phyloP scores from a whole-genome alignment of 2,888 invertebrate species.

The Agrochola litura region DNA sequence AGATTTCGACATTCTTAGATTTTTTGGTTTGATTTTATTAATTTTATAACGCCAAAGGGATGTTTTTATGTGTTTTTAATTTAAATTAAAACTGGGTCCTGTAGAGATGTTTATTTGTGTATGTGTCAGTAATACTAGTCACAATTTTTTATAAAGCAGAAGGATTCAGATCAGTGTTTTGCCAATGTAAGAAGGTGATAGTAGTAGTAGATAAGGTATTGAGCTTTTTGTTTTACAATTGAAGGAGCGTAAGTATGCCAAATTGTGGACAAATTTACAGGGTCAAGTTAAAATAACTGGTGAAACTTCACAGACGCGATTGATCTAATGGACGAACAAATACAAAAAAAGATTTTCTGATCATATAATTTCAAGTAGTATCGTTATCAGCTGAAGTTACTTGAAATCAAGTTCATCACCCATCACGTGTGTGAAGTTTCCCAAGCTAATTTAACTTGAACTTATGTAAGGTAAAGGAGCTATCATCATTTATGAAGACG shows the following conservation, averaged over 20 bases:
- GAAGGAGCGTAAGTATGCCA: neutral
- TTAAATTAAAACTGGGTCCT: neutral
- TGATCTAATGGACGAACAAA: neutral
- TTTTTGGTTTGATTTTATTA: neutral
- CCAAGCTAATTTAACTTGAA: neutral
- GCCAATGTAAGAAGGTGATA: neutral
- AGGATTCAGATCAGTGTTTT: neutral
- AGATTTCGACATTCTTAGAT: constrained; percentile 11
- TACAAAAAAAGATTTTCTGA: neutral
- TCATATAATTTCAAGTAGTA: neutral
- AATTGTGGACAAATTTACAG: neutral
- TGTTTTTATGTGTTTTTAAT: neutral
- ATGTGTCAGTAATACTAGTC: constrained; percentile 19
- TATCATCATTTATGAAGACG: too few relatives aligned
- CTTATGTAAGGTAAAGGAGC: neutral
- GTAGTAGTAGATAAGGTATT: neutral
- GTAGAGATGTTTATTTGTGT: neutral
- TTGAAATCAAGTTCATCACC: too few relatives aligned
- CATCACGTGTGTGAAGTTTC: neutral
- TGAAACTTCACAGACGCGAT: neutral
- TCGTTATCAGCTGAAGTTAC: neutral
- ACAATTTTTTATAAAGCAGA: neutral
- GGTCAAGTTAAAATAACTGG: neutral
- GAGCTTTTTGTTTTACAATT: neutral
- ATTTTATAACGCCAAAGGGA: neutral